Conservation (phyloP, 2,797 vertebrate species). For the Trichosurus vulpecula region DNA sequence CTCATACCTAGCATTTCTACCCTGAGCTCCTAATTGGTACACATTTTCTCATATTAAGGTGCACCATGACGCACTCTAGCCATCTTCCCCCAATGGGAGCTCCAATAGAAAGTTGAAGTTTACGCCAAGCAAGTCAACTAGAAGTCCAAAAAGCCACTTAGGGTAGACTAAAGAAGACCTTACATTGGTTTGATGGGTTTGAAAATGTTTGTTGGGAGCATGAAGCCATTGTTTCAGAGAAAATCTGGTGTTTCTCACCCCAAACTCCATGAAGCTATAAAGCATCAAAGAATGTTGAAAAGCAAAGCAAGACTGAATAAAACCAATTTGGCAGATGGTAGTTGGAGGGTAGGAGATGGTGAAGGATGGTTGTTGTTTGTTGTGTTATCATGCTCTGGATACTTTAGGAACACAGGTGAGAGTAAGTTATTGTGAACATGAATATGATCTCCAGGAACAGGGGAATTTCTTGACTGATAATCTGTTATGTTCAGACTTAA, state of each 20-base stretch:
- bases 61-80: neutral
- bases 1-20: neutral
- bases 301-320: neutral
- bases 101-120: neutral
- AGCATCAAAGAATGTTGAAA: neutral
- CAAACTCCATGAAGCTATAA: neutral
- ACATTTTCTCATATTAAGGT: neutral
- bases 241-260: neutral
- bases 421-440: neutral
- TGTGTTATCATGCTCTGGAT: conserved; percentile 26
- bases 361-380: neutral
- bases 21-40: neutral
- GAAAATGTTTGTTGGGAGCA: neutral
- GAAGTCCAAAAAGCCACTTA: neutral
- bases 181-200: neutral
- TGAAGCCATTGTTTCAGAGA: neutral
- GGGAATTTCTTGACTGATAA: conserved; percentile 24
- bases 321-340: neutral
- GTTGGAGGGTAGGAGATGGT: neutral
- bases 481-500: neutral
- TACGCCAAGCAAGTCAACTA: neutral
- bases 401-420: neutral
- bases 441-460: conserved; percentile 9
- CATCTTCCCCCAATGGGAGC: neutral
- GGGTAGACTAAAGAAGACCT: neutral